Conservation (phyloP, 2,113 vertebrate genomes). For the Pterocles gutturalis region DNA sequence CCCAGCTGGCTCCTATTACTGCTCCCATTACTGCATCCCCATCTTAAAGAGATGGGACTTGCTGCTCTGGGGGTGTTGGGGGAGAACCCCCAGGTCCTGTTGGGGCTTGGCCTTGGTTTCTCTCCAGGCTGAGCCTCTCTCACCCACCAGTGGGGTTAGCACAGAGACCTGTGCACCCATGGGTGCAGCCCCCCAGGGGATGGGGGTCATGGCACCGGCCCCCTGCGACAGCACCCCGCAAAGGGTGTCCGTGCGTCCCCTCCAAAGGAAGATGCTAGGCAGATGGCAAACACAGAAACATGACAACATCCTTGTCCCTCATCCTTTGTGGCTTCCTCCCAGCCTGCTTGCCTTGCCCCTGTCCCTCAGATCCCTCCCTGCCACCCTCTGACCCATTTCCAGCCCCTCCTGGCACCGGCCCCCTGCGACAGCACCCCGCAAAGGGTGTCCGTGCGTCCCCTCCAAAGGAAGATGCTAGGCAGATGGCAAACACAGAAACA, state of each 20-base stretch:
- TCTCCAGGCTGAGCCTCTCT: not conserved
- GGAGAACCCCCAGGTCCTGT: not conserved
- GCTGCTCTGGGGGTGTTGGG: not conserved
- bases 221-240: not conserved
- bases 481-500: not conserved
- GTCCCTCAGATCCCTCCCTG: not conserved
- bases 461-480: too few species aligned
- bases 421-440: not conserved
- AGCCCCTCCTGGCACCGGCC: not conserved
- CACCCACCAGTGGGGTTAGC: not conserved
- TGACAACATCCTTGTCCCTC: accelerated
- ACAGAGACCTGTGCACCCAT: not conserved
- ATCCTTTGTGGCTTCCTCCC: not conserved
- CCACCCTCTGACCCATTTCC: not conserved
- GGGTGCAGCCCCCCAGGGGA: not conserved
- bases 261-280: too few species aligned
- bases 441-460: accelerated
- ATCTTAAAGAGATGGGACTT: not conserved
- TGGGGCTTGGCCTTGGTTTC: not conserved
- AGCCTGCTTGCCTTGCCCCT: accelerated
- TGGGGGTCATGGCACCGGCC: accelerated
- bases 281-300: not conserved
- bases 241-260: accelerated
- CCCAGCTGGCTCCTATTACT: not conserved
- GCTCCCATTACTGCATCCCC: not conserved